Evolutionary conservation across 2,888 invertebrate species (phyloP).

Genomic region (Pemphredon lugubris): DNA sequence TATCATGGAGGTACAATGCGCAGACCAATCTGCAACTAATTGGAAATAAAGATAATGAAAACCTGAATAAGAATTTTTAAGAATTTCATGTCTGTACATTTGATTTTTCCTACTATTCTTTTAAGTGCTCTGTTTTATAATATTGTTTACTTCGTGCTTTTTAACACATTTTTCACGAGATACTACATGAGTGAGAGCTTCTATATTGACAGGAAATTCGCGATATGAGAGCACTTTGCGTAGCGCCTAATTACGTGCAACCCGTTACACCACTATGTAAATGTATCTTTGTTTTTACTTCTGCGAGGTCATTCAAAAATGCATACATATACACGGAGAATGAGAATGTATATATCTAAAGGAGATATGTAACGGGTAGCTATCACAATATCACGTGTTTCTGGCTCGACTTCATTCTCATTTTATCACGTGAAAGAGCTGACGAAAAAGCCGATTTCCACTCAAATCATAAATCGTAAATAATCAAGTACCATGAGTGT

Average conservation of each 20-base stretch:
- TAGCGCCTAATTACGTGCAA: slow-evolving; percentile 15
- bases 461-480: slow-evolving; percentile 22
- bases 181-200: too few relatives aligned
- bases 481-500: slow-evolving; percentile 13
- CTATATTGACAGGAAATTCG: too few relatives aligned
- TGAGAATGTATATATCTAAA: slow-evolving; percentile 7
- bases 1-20: too few relatives aligned
- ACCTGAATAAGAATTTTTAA: too few relatives aligned
- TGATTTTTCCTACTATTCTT: too few relatives aligned
- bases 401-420: slow-evolving; percentile 54
- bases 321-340: not conserved
- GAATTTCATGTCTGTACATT: too few relatives aligned
- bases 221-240: too few relatives aligned
- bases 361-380: slow-evolving; percentile 26
- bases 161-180: too few relatives aligned
- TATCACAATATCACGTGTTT: slow-evolving; percentile 68
- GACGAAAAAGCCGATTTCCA: slow-evolving; percentile 53
- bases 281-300: slow-evolving; percentile 41
- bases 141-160: too few relatives aligned
- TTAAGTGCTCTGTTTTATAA: too few relatives aligned
- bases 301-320: slow-evolving; percentile 11
- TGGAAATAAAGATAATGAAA: too few relatives aligned
- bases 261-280: slow-evolving; percentile 16
- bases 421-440: slow-evolving; percentile 67
- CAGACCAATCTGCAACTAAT: too few relatives aligned